Conservation (phyloP, 2,113 vertebrate genomes). For the Tinamus guttatus region DNA sequence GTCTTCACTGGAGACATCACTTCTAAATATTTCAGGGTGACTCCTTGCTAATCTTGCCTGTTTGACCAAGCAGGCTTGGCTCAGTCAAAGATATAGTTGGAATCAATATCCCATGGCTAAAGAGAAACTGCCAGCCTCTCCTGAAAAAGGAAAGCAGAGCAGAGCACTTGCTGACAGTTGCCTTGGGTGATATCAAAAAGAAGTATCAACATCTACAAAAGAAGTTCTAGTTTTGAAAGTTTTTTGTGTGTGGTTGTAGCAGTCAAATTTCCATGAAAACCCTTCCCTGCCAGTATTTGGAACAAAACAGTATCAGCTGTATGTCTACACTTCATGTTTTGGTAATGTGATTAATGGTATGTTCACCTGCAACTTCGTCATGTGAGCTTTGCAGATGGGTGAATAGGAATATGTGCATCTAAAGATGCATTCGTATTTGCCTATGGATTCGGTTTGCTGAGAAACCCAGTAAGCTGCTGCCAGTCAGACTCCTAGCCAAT, state of each 20-base stretch:
- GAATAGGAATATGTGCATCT: not conserved
- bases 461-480: slow-evolving; percentile 33
- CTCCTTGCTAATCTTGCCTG: not conserved
- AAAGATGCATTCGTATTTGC: slow-evolving; percentile 15
- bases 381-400: not conserved
- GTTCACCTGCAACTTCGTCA: not conserved
- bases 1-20: not conserved
- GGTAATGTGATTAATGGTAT: not conserved
- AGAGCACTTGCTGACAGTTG: not conserved
- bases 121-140: not conserved
- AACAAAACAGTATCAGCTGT: not conserved
- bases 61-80: not conserved
- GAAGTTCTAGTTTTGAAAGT: not conserved
- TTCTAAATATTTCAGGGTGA: not conserved
- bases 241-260: not conserved
- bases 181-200: not conserved
- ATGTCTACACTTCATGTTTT: fast-evolving
- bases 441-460: not conserved
- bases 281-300: not conserved
- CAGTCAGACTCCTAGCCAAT: slow-evolving; percentile 23
- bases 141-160: not conserved
- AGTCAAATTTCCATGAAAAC: not conserved
- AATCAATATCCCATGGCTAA: not conserved
- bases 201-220: not conserved
- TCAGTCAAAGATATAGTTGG: not conserved